Percentiles rank a stretch among this genome's conserved stretches.
Evolutionary conservation across 2,888 invertebrate genomes (phyloP).

Genomic region (Tetragnatha montana): DNA sequence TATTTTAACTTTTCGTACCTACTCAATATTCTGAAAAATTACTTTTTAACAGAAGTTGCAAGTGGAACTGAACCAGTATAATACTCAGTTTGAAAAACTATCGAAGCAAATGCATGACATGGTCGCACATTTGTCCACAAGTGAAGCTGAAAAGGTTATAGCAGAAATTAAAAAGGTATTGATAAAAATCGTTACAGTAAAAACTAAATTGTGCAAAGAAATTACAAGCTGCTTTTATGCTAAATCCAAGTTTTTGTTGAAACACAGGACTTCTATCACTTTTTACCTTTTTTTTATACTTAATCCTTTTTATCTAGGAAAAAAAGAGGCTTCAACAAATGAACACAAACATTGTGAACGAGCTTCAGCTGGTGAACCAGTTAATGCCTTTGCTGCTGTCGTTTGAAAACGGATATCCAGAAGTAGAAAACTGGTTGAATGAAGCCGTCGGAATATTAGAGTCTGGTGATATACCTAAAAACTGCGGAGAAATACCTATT

Average conservation of each 20-base stretch:
- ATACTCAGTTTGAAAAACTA: constrained; percentile 91
- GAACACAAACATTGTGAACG: constrained; percentile 87
- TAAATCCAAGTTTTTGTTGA: neutral
- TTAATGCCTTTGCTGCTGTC: constrained; percentile 88
- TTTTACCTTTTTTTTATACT: neutral
- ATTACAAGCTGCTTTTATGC: neutral
- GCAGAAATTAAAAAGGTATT: constrained; percentile 83
- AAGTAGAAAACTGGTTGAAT: constrained; percentile 90
- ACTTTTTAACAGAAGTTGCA: constrained; percentile 81
- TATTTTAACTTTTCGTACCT: neutral
- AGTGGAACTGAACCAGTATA: constrained; percentile 88
- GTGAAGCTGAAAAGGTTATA: constrained; percentile 94
- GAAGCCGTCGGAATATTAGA: constrained; percentile 86
- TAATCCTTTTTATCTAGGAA: constrained; percentile 66
- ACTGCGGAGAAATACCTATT: constrained; percentile 84
- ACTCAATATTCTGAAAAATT: neutral
- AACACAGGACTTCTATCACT: neutral
- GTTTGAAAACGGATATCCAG: constrained; percentile 88
- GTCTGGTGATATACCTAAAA: constrained; percentile 80
- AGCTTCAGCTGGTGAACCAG: constrained; percentile 88
- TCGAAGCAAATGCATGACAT: constrained; percentile 94
- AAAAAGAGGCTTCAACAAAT: constrained; percentile 88
- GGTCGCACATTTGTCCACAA: constrained; percentile 90
- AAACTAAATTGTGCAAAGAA: neutral
- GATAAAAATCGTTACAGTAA: neutral